Base-by-base conservation (phyloP, 2,797 vertebrate genomes). In the Selene dorsalis region DNA sequence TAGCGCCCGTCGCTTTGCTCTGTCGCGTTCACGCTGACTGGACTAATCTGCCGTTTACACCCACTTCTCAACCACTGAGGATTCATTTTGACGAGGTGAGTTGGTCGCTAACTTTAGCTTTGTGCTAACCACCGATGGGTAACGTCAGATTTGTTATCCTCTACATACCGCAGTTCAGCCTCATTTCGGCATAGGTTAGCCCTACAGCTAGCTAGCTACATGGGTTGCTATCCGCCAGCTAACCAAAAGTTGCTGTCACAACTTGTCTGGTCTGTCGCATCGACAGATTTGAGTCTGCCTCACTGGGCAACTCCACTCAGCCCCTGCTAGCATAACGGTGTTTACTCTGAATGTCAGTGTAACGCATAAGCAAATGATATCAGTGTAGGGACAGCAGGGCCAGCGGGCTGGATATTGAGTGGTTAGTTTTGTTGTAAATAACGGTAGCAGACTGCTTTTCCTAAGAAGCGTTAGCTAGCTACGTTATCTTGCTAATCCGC, bases 401-500 rank as follows among this genome's bases (percentile, higher is more conserved):
- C 30, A 20, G 22, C 22, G 17, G 63, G 72, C 81, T 55, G 35
- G 35, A 70, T 24, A 4, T 24, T 55, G 53, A 63, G 3, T 28
- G 45, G 26, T 70, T 69, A 16, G 30, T 41, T 67, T 77, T 80
- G 72, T 81, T 81, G 76, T 85, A 65, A 84, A 79, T 73, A 80
- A 30, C 75, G 70, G 32, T 9, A 70, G 82, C 73, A 41, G 47
- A 57, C 73, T 65, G 78, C 71, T 88, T 76, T 48, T 75, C 70
- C 28, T 57, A 65, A 38, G 57, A n/a, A 62, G 77, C 48, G 80
- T 71, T 80, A 85, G 90, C 89, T 83, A 32, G 76, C 86, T 61
- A 30, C 61, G 80, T 80, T 91, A 89, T 88, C 86, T 71, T 73
- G 89, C 90, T 93, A 93, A 92, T 93, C 92, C 86, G 89, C 90